phyloP scores from a whole-genome alignment of 2,797 vertebrate genomes.

The Leptoclinus maculatus region DNA sequence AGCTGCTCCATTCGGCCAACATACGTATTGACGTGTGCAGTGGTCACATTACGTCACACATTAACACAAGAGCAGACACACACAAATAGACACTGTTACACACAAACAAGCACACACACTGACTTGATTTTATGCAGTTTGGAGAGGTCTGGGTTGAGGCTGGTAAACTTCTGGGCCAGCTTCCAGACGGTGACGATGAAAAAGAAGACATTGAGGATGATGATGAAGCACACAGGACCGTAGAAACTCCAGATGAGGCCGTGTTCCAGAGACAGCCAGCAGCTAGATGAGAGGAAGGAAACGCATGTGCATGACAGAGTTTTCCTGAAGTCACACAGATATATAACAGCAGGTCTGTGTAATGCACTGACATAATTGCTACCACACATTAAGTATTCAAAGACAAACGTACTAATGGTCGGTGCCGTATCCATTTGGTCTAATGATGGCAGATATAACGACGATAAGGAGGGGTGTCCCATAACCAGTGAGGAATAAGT shows the following conservation, averaged over 20 bases:
- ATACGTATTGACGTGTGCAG: neutral
- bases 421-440: slow-evolving; percentile 81
- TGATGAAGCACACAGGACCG: slow-evolving; percentile 84
- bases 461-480: slow-evolving; percentile 84
- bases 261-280: slow-evolving; percentile 82
- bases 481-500: slow-evolving; percentile 85
- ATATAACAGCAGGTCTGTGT: slow-evolving; percentile 2
- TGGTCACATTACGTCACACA: slow-evolving; percentile 1
- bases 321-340: slow-evolving; percentile 6
- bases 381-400: slow-evolving; percentile 2
- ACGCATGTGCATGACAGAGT: slow-evolving; percentile 15
- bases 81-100: neutral
- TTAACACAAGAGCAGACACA: neutral
- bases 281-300: slow-evolving; percentile 74
- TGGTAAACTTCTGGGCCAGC: slow-evolving; percentile 88
- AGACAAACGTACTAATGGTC: slow-evolving; percentile 73
- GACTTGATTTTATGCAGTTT: slow-evolving; percentile 87
- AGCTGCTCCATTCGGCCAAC: neutral
- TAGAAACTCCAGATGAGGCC: slow-evolving; percentile 90
- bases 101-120: slow-evolving; percentile 43
- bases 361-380: slow-evolving; percentile 24
- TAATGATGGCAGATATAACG: slow-evolving; percentile 77
- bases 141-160: slow-evolving; percentile 88
- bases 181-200: slow-evolving; percentile 90
- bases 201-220: slow-evolving; percentile 86